Evolutionary conservation across 1,140 invertebrate genomes (phyloP), one percentile per base, ranked within the genome.

Genomic region (Drosophila hydei): DNA sequence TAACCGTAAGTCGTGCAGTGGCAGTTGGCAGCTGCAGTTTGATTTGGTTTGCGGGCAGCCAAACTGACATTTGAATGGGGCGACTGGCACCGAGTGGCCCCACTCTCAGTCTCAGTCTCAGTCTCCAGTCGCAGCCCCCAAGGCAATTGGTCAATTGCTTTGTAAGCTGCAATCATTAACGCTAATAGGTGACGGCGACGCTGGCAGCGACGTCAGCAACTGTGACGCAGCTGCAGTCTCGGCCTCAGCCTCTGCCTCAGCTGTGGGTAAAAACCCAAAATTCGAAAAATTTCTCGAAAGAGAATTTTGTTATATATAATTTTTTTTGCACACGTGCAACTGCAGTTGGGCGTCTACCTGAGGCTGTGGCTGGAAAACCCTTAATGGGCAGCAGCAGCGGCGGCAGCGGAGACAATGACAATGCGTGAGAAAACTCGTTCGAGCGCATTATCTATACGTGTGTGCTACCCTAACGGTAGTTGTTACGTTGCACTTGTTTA

Each of bases 11-110:
- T 56, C 47, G 36, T 6, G 7, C 36, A 45, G 27, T 1, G 47
- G n/a, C 11, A 45, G 5, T 36, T 54, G 43, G 38, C 38, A 47
- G 19, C 40, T 30, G 27, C 6, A 33, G 6, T 25, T 55, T 48
- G 38, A 52, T 60, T 73, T 43, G 27, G 42, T 60, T 63, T 19
- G 42, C 14, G 40, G 33, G 51, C 45, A 70, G 58, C 63, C 27
- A 72, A 88, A 88, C 71, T 88, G 83, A 88, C 83, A 88, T 88
- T 88, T 88, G 84, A 88, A 88, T 88, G 84, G 84, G 74, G 77
- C 71, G 78, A 59, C 83, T 83, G 72, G 75, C 72, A 84, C 81
- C 75, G 75, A 77, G 27, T 45, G 50, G 58, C 77, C 27, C 75
- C 80, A 65, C 30, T 62, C 30, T 12, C 59, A 38, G 19, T 6